Evolutionary conservation across 2,888 invertebrate genomes (phyloP).

Genomic region (Boloria selene): DNA sequence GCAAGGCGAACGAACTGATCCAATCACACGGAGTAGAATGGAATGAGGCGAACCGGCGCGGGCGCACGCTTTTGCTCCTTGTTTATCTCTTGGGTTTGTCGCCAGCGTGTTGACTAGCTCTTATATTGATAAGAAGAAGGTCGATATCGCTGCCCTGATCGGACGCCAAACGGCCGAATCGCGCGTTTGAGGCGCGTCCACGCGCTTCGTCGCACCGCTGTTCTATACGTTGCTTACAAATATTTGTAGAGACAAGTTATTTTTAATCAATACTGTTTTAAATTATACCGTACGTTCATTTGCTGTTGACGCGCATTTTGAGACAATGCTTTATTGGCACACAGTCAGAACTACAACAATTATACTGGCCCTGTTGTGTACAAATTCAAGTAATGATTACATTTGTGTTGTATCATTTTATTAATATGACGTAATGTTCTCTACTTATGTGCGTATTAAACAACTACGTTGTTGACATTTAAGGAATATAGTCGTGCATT

Average conservation of each 20-base stretch:
- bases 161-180: slow-evolving; percentile 43
- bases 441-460: not conserved
- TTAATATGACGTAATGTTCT: not conserved
- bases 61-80: slow-evolving; percentile 79
- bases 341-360: slow-evolving; percentile 28
- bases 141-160: slow-evolving; percentile 62
- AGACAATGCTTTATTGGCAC: slow-evolving; percentile 48
- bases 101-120: slow-evolving; percentile 58
- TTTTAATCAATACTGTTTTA: slow-evolving; percentile 65
- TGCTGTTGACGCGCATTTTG: slow-evolving; percentile 56
- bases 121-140: slow-evolving; percentile 74
- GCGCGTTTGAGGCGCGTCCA: slow-evolving; percentile 50
- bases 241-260: slow-evolving; percentile 71
- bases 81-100: slow-evolving; percentile 67
- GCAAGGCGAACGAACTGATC: slow-evolving; percentile 69
- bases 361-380: slow-evolving; percentile 12
- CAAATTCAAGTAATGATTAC: slow-evolving; percentile 32
- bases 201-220: slow-evolving; percentile 45
- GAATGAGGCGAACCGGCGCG: slow-evolving; percentile 77
- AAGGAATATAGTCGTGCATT: no score
- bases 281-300: slow-evolving; percentile 69
- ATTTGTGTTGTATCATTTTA: not conserved
- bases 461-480: not conserved
- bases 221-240: slow-evolving; percentile 43
- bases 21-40: slow-evolving; percentile 59